Percentiles rank a stretch among this genome's conserved stretches.
Evolutionary conservation across 2,797 vertebrate genomes (phyloP).

Genomic region (Sebastes dallii): DNA sequence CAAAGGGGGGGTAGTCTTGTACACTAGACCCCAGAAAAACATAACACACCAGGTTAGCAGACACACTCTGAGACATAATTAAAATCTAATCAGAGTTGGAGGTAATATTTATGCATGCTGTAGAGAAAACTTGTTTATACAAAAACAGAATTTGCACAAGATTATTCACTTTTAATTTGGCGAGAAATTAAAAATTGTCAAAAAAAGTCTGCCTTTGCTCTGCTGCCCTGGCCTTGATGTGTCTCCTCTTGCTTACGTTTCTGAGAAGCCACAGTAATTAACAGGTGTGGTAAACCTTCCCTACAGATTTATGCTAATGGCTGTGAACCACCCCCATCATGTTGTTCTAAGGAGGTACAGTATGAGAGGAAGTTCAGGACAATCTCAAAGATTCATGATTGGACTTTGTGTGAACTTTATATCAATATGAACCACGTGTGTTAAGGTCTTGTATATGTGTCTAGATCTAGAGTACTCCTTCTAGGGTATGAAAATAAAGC

Average conservation of each 20-base stretch:
- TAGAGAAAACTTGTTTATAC: conserved; percentile 23
- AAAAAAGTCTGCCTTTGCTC: conserved; percentile 28
- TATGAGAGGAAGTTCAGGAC: conserved; percentile 20
- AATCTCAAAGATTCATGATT: conserved; percentile 14
- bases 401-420: conserved; percentile 16
- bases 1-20: conserved; percentile 4
- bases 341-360: conserved; percentile 12
- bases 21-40: conserved; percentile 16
- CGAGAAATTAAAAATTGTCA: conserved; percentile 27
- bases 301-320: conserved; percentile 57
- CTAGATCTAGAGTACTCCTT: not conserved
- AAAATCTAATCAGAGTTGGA: conserved; percentile 19
- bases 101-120: conserved; percentile 23
- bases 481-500: not conserved
- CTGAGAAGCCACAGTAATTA: conserved; percentile 46
- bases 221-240: conserved; percentile 49
- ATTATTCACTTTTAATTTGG: conserved; percentile 47
- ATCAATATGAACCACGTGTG: not conserved
- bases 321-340: conserved; percentile 15
- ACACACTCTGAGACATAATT: not conserved
- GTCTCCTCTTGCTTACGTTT: conserved; percentile 47
- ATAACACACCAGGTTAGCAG: not conserved
- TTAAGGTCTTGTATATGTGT: not conserved
- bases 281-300: conserved; percentile 53
- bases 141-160: conserved; percentile 30